Evolutionary conservation across 2,113 vertebrate genomes (phyloP).

Genomic region (Choloepus hoffmanni): DNA sequence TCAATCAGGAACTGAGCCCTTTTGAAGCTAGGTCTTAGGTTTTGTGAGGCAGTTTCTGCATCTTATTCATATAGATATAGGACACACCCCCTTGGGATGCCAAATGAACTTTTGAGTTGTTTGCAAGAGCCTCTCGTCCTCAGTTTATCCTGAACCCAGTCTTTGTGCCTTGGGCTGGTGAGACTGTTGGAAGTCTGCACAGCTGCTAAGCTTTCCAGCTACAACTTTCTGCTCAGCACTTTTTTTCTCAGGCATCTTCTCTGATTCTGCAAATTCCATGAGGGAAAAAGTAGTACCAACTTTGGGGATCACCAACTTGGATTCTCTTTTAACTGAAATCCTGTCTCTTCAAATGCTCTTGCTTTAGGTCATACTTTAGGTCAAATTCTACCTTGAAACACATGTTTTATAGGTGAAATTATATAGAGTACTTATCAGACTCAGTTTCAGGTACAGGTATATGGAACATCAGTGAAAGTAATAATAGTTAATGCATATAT

Average conservation of each 20-base stretch:
- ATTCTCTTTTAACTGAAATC: conserved; percentile 17
- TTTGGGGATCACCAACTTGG: not conserved
- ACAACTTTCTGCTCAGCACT: not conserved
- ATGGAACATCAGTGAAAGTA: not conserved
- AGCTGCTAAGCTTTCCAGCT: not conserved
- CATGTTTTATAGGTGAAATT: not conserved
- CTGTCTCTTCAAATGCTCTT: not conserved
- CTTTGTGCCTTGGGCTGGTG: not conserved
- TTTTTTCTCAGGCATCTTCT: not conserved
- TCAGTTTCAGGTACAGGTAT: not conserved
- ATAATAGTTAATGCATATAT: not conserved
- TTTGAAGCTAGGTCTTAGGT: not conserved
- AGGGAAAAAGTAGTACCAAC: not conserved
- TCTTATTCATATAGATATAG: not conserved
- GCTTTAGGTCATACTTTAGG: not conserved
- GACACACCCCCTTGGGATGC: not conserved
- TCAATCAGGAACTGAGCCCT: not conserved
- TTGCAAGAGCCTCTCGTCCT: not conserved
- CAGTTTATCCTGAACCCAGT: not conserved
- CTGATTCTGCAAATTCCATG: not conserved
- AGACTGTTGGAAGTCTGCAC: not conserved
- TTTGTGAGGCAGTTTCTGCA: conserved; percentile 33
- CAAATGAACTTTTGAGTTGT: not conserved
- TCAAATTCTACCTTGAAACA: not conserved
- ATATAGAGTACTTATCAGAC: not conserved